A percentile compares a stretch with the other conserved stretches of the same genome.
phyloP scores from a whole-genome alignment of 1,140 invertebrate genomes.

The Drosophila murphyi region DNA sequence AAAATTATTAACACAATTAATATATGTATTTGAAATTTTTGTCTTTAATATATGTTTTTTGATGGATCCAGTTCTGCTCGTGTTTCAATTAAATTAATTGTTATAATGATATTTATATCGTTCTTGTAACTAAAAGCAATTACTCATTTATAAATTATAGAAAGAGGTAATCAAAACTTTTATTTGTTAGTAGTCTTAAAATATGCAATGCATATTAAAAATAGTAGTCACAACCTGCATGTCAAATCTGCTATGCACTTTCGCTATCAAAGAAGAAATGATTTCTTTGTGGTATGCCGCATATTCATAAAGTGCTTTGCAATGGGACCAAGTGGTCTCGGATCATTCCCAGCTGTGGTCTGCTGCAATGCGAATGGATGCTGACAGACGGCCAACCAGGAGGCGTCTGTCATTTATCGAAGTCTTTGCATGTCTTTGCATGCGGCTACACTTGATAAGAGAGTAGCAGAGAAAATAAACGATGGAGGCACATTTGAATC shows the following conservation, averaged over 20 bases:
- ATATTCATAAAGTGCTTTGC: slow-evolving; percentile 72
- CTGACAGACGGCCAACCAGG: slow-evolving; percentile 59
- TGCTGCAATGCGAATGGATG: slow-evolving; percentile 42
- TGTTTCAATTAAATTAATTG: no score
- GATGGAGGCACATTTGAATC: slow-evolving; percentile 20
- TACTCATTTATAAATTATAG: no score
- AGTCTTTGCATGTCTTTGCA: slow-evolving; percentile 52
- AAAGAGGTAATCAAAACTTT: no score
- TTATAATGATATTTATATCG: no score
- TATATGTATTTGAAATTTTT: no score
- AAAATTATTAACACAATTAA: no score
- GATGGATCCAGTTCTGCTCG: no score
- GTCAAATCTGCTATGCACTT: slow-evolving; percentile 10
- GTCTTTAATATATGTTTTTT: no score
- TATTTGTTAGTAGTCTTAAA: no score
- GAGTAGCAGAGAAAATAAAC: not conserved
- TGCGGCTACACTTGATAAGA: slow-evolving; percentile 68
- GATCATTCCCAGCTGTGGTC: not conserved
- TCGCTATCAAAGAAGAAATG: slow-evolving; percentile 22
- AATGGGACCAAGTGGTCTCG: slow-evolving; percentile 48
- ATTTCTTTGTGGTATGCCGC: slow-evolving; percentile 43
- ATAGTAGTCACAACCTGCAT: no score
- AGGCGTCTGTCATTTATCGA: slow-evolving; percentile 48
- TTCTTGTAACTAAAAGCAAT: no score
- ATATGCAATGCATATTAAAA: no score